These are phyloP conservation scores for Leptopilina boulardi DNA, from an alignment of 1,140 invertebrate genomes.

Conservation along the genomic window DNA sequence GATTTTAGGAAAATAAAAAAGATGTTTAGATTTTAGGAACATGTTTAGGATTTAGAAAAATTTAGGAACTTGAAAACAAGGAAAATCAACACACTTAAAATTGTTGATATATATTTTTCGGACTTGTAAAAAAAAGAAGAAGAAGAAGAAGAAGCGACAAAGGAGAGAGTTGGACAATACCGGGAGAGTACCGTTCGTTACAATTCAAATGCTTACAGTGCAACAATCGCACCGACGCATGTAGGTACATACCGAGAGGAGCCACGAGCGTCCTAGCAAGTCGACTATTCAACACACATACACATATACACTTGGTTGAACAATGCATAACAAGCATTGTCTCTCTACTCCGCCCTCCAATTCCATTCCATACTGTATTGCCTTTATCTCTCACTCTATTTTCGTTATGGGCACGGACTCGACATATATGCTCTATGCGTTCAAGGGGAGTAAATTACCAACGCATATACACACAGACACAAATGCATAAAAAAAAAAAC, in stretches of 20 bases:
- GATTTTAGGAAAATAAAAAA: too few relatives aligned
- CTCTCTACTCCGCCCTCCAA: constrained; percentile 63
- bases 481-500: too few relatives aligned
- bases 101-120: neutral
- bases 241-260: constrained; percentile 31
- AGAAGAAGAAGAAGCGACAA: constrained; percentile 27
- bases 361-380: constrained; percentile 61
- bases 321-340: constrained; percentile 70
- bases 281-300: constrained; percentile 43
- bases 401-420: constrained; percentile 13
- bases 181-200: constrained; percentile 29
- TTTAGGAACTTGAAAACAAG: too few relatives aligned
- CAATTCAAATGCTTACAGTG: constrained; percentile 20
- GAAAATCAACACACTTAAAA: neutral
- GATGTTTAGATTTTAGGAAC: too few relatives aligned
- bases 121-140: too few relatives aligned
- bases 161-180: constrained; percentile 22
- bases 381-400: constrained; percentile 61
- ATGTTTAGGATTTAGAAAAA: too few relatives aligned
- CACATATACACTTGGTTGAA: constrained; percentile 54
- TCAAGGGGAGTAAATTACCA: neutral
- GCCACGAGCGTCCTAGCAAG: constrained; percentile 44
- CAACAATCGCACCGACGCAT: constrained; percentile 13
- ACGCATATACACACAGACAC: constrained; percentile 30
- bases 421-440: neutral